Evolutionary conservation across 2,888 invertebrate species (phyloP).

Genomic region (Choristoneura rosaceana): DNA sequence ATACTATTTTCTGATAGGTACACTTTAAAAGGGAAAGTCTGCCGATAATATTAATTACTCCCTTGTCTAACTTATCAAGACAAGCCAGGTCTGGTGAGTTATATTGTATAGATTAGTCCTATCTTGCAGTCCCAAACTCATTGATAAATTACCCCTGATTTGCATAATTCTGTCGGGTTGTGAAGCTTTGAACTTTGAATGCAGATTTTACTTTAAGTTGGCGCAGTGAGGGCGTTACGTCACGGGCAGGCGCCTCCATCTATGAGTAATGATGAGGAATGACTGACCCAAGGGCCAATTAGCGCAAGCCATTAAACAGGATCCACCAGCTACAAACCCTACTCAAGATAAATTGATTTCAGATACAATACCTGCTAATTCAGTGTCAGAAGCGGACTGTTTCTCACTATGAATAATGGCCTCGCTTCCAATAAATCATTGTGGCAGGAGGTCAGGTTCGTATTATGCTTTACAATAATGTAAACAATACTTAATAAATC

Average conservation of each 20-base stretch:
- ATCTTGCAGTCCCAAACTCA: slow-evolving; percentile 14
- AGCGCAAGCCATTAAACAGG: slow-evolving; percentile 43
- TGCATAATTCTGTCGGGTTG: slow-evolving; percentile 29
- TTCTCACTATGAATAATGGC: slow-evolving; percentile 47
- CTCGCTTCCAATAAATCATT: slow-evolving; percentile 21
- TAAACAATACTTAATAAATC: not conserved
- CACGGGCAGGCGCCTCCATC: slow-evolving; percentile 25
- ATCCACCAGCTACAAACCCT: slow-evolving; percentile 22
- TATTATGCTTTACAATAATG: slow-evolving; percentile 5
- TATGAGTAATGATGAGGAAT: slow-evolving; percentile 41
- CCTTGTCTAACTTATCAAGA: too few relatives aligned
- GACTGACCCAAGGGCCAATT: slow-evolving; percentile 43
- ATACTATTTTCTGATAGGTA: too few relatives aligned
- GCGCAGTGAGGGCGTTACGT: slow-evolving; percentile 21
- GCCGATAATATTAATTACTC: too few relatives aligned
- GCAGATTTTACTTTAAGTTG: slow-evolving; percentile 32
- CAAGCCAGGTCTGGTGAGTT: not conserved
- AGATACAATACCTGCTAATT: slow-evolving; percentile 41
- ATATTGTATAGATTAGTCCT: slow-evolving; percentile 6
- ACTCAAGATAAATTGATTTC: slow-evolving; percentile 48
- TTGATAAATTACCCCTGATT: slow-evolving; percentile 32
- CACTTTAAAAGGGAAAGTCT: not conserved
- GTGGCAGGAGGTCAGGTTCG: slow-evolving; percentile 5
- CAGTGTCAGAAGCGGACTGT: slow-evolving; percentile 44
- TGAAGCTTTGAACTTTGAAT: slow-evolving; percentile 26